Conservation (phyloP, 2,888 invertebrate species). For the Ormyrus nitidulus region DNA sequence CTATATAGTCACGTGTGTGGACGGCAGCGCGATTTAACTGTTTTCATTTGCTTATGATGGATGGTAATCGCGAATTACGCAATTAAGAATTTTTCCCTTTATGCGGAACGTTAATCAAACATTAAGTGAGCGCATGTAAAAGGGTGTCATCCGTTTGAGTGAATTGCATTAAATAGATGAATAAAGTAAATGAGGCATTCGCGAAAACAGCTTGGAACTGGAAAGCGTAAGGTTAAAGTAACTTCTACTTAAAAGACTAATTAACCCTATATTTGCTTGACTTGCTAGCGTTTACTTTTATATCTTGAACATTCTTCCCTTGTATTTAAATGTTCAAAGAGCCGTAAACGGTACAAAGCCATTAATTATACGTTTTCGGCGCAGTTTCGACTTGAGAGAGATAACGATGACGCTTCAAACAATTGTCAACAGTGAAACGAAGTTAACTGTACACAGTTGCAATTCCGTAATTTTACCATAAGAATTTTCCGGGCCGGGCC, state of each 20-base stretch:
- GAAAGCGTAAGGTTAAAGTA: too few species aligned
- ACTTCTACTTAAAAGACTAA: background rate
- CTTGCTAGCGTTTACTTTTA: slow-evolving; percentile 6
- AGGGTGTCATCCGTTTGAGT: too few species aligned
- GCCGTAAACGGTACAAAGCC: slow-evolving; percentile 12
- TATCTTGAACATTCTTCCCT: slow-evolving; percentile 7
- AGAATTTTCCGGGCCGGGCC: too few species aligned
- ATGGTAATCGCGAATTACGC: slow-evolving; percentile 6
- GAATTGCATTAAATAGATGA: too few species aligned
- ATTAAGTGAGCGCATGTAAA: too few species aligned
- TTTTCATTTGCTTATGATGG: slow-evolving; percentile 18
- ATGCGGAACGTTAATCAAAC: too few species aligned
- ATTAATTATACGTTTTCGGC: slow-evolving; percentile 42
- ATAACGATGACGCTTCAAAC: background rate
- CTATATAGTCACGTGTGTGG: background rate
- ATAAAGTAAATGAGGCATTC: too few species aligned
- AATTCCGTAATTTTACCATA: too few species aligned
- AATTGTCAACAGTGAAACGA: too few species aligned
- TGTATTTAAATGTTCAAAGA: slow-evolving; percentile 32
- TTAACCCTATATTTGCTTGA: background rate
- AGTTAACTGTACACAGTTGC: too few species aligned
- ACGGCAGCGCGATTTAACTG: background rate
- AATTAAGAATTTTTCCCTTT: too few species aligned
- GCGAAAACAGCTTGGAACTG: too few species aligned
- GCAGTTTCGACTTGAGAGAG: slow-evolving; percentile 5